These are phyloP conservation scores for Syngnathus scovelli DNA, from an alignment of 2,113 vertebrate species.

Conservation along the genomic window DNA sequence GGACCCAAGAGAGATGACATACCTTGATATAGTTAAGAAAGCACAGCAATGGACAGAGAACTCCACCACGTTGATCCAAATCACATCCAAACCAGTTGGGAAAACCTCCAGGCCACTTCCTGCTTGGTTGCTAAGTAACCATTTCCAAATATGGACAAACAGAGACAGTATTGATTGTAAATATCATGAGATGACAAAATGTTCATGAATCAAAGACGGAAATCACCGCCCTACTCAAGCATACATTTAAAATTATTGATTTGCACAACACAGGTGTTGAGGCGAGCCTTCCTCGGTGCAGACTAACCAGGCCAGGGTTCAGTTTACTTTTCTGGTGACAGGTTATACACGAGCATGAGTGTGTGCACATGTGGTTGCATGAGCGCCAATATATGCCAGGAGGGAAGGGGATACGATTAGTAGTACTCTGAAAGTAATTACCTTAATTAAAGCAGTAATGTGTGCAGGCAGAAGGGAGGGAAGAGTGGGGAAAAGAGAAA, in stretches of 20 bases:
- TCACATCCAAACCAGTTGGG: background rate
- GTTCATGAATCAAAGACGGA: too few species aligned
- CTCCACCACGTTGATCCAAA: background rate
- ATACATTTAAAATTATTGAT: background rate
- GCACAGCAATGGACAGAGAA: background rate
- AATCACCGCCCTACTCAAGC: background rate
- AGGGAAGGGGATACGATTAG: slow-evolving; percentile 70
- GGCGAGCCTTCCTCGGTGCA: slow-evolving; percentile 7
- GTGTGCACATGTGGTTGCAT: slow-evolving; percentile 8
- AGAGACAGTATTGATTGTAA: too few species aligned
- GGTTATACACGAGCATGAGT: slow-evolving; percentile 21
- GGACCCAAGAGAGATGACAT: background rate
- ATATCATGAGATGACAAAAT: too few species aligned
- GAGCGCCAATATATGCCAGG: slow-evolving; percentile 36
- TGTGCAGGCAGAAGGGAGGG: slow-evolving; percentile 56
- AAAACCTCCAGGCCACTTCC: too few species aligned
- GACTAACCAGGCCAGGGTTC: slow-evolving; percentile 45
- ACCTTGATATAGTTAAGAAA: background rate
- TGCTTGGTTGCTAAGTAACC: background rate
- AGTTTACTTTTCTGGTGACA: slow-evolving; percentile 43
- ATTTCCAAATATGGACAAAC: background rate
- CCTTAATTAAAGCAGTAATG: slow-evolving; percentile 80
- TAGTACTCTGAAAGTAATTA: slow-evolving; percentile 78
- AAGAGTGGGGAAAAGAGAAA: slow-evolving; percentile 22
- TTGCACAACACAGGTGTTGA: slow-evolving; percentile 17